Base-by-base conservation (phyloP, 2,888 invertebrate genomes). In the Strigamia crassipes region DNA sequence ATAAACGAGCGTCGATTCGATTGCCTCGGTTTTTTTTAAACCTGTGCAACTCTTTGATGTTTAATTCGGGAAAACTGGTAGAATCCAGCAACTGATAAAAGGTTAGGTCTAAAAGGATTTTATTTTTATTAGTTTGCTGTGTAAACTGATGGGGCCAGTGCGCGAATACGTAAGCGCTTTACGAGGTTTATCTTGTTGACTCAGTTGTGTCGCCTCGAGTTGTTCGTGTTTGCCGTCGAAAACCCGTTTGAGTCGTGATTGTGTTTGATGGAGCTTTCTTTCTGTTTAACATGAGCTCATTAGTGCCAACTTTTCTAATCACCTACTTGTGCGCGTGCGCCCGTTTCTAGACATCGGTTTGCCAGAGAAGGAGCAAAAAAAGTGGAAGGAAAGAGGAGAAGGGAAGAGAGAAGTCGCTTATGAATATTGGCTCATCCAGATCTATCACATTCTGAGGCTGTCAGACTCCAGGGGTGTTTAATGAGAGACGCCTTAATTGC, bases 271-370 rank as follows among this genome's bases (percentile, higher is more conserved):
- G 73, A 73, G 73, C 73, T 73, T 73, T 73, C 73, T 31, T 27
- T 73, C 73, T 73, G 73, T 73, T 73, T 73, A 73, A 73, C 73
- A 73, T 73, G 73, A 73, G 73, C 73, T 73, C 73, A 73, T 73
- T 73, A 73, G 73, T 73, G 73, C 73, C 73, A 73, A 73, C 73
- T 73, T 73, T 73, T 73, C 27, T 73, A 73, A 73, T 73, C 73
- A 73, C 73, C 73, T 10, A 31, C 73, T 73, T 73, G 73, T 73
- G n/a, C 73, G 73, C 73, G 31, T 31, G 73, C 73, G 73, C 73
- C n/a, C 27, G 61, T 27, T 27, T 27, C 73, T 31, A 73, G 27
- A 73, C 73, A 27, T 73, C 27, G 73, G 73, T 73, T 73, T 73
- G 73, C 73, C 73, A 9, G 18, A 38, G 10, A 27, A 73, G 27